A percentile compares a stretch with the other conserved stretches of the same genome.
phyloP scores from a whole-genome alignment of 2,888 invertebrate species.

The Lamellibrachia satsuma region DNA sequence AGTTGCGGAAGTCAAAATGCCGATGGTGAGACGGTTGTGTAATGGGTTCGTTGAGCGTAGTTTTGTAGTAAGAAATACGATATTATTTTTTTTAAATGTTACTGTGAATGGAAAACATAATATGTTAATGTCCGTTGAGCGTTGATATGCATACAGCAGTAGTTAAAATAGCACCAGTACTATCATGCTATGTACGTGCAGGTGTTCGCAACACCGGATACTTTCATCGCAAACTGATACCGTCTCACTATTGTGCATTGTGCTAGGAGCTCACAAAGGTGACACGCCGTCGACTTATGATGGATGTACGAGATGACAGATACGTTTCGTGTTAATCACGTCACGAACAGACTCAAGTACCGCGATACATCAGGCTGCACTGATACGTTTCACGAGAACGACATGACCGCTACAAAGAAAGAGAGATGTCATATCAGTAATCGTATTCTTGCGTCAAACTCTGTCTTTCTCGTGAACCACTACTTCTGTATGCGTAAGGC shows the following conservation, averaged over 20 bases:
- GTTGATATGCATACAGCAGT: neutral
- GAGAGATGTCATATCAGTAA: neutral
- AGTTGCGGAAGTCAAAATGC: neutral
- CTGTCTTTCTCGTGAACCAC: neutral
- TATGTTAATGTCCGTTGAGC: neutral
- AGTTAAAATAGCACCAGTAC: neutral
- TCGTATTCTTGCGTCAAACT: neutral
- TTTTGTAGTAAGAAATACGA: neutral
- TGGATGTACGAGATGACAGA: neutral
- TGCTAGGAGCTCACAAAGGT: neutral
- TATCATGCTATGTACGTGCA: neutral
- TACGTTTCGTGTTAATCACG: neutral
- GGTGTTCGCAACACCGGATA: neutral
- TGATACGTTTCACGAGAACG: neutral
- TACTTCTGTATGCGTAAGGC: neutral
- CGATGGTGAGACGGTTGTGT: neutral
- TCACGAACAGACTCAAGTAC: neutral
- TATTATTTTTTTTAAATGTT: too few relatives aligned
- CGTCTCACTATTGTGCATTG: neutral
- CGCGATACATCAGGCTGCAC: neutral
- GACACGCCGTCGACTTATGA: neutral
- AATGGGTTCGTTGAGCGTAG: neutral
- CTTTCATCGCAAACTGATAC: neutral
- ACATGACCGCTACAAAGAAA: neutral
- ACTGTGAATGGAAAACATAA: neutral